Conservation (phyloP, 2,797 vertebrate genomes). For the Phoxinus dragarum region DNA sequence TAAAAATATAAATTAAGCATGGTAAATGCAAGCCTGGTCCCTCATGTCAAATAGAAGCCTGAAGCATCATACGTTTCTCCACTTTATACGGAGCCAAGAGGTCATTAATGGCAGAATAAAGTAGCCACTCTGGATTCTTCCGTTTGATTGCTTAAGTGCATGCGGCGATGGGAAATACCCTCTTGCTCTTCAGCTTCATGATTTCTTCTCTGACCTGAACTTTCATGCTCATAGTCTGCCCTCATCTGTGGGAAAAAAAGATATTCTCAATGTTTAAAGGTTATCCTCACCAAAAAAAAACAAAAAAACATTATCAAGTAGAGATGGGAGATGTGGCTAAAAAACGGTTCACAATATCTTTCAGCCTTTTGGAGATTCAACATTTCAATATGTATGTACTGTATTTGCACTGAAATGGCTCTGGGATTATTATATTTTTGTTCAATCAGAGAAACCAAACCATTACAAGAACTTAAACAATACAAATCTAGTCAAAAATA, state of each 20-base stretch:
- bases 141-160: conserved; percentile 40
- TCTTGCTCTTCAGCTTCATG: conserved; percentile 37
- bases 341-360: not conserved
- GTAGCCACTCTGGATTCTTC: conserved; percentile 40
- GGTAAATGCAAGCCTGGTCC: conserved; percentile 13
- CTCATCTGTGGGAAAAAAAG: conserved; percentile 7
- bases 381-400: not conserved
- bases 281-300: not conserved
- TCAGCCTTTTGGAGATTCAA: not conserved
- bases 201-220: conserved; percentile 36
- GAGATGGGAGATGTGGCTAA: not conserved
- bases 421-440: too few relatives aligned
- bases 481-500: not conserved
- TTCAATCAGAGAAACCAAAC: not conserved
- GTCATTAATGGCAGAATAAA: conserved; percentile 41
- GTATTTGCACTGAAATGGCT: not conserved
- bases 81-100: conserved; percentile 37
- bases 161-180: conserved; percentile 26
- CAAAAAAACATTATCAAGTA: not conserved
- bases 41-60: conserved; percentile 25
- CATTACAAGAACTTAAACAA: not conserved
- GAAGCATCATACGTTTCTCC: conserved; percentile 27
- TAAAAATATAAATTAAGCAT: conserved; percentile 24
- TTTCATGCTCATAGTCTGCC: conserved; percentile 10
- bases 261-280: conserved; percentile 3